phyloP scores from a whole-genome alignment of 2,113 vertebrate species.

The Mobula birostris region DNA sequence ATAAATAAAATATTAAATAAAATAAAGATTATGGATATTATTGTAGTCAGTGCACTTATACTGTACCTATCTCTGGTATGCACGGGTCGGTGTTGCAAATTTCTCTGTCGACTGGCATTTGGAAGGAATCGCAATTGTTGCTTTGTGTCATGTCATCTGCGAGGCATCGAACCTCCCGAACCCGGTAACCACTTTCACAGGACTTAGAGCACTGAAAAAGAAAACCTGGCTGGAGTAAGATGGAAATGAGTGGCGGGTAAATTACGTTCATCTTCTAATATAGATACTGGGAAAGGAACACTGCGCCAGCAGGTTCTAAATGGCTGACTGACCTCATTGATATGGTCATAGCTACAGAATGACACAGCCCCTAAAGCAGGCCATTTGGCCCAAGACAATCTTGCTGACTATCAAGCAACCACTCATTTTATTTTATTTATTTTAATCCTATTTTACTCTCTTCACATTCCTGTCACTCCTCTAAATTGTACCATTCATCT shows the following conservation, averaged over 20 bases:
- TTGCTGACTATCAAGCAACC: too few species aligned
- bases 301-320: neutral
- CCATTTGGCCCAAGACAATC: too few species aligned
- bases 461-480: too few species aligned
- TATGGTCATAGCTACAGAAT: too few species aligned
- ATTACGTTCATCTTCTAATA: neutral
- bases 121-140: constrained; percentile 25
- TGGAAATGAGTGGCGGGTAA: neutral
- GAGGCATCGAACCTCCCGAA: constrained; percentile 27
- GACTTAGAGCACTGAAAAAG: constrained; percentile 14
- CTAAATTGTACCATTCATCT: too few species aligned
- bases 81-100: neutral
- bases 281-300: neutral
- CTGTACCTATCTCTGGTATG: constrained; percentile 24
- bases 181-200: constrained; percentile 6
- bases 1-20: too few species aligned
- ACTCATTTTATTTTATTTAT: too few species aligned
- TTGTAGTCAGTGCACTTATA: neutral
- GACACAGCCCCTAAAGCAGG: too few species aligned
- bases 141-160: constrained; percentile 27
- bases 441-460: too few species aligned
- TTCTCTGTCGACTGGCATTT: constrained; percentile 12
- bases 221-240: constrained; percentile 19
- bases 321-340: too few species aligned
- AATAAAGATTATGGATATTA: neutral